phyloP scores from a whole-genome alignment of 2,797 vertebrate species.

The Micropoecilia bifurca region DNA sequence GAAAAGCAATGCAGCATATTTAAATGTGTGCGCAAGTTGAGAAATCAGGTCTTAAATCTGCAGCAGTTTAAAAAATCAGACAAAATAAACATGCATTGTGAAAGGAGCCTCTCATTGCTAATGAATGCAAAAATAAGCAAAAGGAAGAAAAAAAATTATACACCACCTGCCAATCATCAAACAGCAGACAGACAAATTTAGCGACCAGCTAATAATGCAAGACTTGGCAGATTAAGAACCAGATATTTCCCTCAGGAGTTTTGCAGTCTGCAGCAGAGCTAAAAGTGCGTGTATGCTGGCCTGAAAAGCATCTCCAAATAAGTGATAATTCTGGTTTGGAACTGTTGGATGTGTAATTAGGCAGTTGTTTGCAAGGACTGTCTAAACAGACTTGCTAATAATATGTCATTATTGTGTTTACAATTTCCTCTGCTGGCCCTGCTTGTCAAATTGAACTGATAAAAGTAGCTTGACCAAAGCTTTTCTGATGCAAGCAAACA shows the following conservation, averaged over 20 bases:
- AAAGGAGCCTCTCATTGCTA: background rate
- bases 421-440: conserved; percentile 4
- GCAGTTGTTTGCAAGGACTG: conserved; percentile 31
- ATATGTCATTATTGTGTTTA: conserved; percentile 34
- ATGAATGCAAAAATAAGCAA: background rate
- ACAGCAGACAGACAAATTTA: conserved; percentile 28
- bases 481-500: conserved; percentile 6
- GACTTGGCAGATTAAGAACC: conserved; percentile 25
- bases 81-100: conserved; percentile 3
- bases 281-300: conserved; percentile 24
- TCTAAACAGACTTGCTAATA: conserved; percentile 32
- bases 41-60: background rate
- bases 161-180: conserved; percentile 13
- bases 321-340: conserved; percentile 14
- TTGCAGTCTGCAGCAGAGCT: conserved; percentile 24
- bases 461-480: background rate
- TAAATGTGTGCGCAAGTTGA: background rate
- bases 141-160: background rate
- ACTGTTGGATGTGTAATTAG: conserved; percentile 37
- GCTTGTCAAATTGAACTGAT: conserved; percentile 19
- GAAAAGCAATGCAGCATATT: background rate
- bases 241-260: conserved; percentile 22
- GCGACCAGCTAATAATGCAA: conserved; percentile 28
- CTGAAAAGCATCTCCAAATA: conserved; percentile 24
- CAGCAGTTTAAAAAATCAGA: background rate